A percentile compares a stretch with the other conserved stretches of the same genome.
These are phyloP conservation scores for Lacerta agilis DNA, from an alignment of 2,797 vertebrate genomes.

Conservation along the genomic window DNA sequence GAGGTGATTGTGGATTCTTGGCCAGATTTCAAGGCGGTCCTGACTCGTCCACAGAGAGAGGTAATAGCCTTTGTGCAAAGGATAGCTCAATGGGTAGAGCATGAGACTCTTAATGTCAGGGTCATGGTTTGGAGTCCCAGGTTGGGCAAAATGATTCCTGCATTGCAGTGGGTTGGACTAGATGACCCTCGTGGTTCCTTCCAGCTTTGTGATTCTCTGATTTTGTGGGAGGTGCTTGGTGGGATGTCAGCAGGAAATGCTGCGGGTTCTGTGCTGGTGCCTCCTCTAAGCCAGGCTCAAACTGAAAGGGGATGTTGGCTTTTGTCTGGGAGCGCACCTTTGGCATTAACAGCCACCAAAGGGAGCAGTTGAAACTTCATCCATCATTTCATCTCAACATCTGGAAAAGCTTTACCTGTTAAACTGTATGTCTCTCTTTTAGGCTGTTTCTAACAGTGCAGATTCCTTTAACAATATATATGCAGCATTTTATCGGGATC, in stretches of 20 bases:
- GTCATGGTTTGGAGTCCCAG: too few species aligned
- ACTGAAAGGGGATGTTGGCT: background rate
- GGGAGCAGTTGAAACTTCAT: background rate
- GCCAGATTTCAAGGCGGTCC: constrained; percentile 24
- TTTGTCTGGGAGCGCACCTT: background rate
- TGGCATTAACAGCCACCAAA: background rate
- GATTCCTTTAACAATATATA: background rate
- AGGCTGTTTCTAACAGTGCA: background rate
- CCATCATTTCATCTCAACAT: background rate
- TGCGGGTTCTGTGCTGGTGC: too few species aligned
- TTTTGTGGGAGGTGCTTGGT: too few species aligned
- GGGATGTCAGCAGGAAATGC: background rate
- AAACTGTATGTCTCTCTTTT: background rate
- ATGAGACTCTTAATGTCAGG: too few species aligned
- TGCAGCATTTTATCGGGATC: constrained; percentile 16
- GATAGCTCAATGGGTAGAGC: too few species aligned
- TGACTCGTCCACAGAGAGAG: background rate
- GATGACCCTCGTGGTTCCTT: too few species aligned
- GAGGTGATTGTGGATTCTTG: constrained; percentile 36
- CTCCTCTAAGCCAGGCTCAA: too few species aligned
- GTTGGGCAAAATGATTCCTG: too few species aligned
- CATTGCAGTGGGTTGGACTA: too few species aligned
- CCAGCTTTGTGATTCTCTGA: too few species aligned
- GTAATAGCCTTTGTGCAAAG: background rate
- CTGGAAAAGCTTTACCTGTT: background rate